Base-by-base conservation (phyloP, 1,140 invertebrate genomes). In the Pseudobourletiella spinata region DNA sequence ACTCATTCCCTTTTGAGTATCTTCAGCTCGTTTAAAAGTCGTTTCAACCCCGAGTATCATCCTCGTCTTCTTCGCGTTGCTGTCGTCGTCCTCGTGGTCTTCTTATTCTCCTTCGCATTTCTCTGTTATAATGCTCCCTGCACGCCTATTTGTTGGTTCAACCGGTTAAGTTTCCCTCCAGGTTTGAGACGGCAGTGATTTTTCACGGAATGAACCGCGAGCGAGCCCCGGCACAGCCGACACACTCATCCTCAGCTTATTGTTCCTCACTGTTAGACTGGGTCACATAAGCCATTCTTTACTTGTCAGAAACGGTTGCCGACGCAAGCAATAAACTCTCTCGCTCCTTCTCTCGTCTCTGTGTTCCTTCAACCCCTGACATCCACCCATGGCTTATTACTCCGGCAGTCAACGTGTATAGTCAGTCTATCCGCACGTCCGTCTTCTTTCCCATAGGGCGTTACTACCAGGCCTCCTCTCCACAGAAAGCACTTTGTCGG, bases 221-320 rank as follows among this genome's bases (percentile, higher is more conserved):
- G 24, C n/a, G n/a, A n/a, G n/a, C n/a, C n/a, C n/a, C n/a, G n/a
- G n/a, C n/a, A n/a, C n/a, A 51, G 48, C 51, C 50, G 59, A 61
- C 44, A 42, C 26, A 55, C 24, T 52, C 42, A 52, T 61, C 59
- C 54, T 61, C 59, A 55, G 50, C 59, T 61, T 52, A 61, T 61
- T 61, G 59, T 61, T 61, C 35, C 59, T 44, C 44, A 50, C 57
- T 59, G 42, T 59, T 59, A 48, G 24, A 42, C 46, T 28, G 20
- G 59, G 59, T 61, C 59, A 55, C 39, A 29, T 16, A 56, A 61
- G 14, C 35, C 50, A 61, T 59, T 59, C 44, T 48, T 59, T 59
- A 51, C 39, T 25, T 42, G 29, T 25, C 55, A 57, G n/a, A n/a
- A 39, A 39, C 22, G 6, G 8, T 4, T 22, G 32, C 32, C 35